A percentile compares a stretch with the other conserved stretches of the same genome.
Evolutionary conservation across 1,140 invertebrate species (phyloP).

Genomic region (Arctopsyche grandis): DNA sequence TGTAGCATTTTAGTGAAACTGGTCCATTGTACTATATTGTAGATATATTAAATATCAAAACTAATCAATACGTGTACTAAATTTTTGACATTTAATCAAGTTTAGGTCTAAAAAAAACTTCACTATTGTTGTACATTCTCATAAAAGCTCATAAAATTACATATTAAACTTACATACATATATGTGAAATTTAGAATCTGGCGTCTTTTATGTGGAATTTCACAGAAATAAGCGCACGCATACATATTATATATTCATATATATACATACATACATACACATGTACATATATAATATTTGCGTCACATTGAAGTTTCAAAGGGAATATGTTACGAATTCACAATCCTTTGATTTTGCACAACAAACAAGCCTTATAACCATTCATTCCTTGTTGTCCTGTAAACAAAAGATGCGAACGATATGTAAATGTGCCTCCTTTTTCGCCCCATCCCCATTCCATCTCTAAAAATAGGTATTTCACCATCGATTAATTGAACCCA

Average conservation of each 20-base stretch:
- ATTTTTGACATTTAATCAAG: no score
- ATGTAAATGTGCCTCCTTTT: neutral
- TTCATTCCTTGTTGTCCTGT: neutral
- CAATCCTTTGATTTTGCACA: slow-evolving; percentile 16
- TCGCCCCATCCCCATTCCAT: neutral
- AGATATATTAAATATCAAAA: no score
- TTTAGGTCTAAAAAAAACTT: no score
- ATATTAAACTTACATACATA: no score
- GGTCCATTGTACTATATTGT: no score
- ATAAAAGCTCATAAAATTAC: no score
- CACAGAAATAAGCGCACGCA: neutral
- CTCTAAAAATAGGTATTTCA: no score
- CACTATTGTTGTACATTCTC: no score
- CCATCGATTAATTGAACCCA: no score
- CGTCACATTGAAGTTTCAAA: slow-evolving; percentile 13
- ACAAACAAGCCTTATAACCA: neutral
- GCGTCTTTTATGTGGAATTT: neutral
- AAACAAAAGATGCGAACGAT: neutral
- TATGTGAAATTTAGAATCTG: neutral
- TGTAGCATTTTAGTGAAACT: no score
- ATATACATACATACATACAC: neutral
- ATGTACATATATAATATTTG: neutral
- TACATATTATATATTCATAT: neutral
- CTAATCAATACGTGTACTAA: no score
- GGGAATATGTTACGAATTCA: neutral